Base-by-base conservation (phyloP, 2,888 invertebrate genomes). In the Ceraclea dissimilis region DNA sequence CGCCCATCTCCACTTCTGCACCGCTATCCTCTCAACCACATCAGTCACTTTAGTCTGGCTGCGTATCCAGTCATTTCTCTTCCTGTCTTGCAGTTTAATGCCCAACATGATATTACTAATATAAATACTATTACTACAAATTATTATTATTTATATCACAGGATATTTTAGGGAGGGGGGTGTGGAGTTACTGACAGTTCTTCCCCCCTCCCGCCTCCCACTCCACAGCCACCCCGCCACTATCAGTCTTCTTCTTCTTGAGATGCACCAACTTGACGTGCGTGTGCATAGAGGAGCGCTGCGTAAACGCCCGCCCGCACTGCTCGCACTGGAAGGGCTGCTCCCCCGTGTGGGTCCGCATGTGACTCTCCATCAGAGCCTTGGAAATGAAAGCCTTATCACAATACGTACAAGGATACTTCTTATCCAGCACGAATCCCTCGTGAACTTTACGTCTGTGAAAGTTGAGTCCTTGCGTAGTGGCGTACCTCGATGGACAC, bases 231-330 rank as follows among this genome's bases (percentile, higher is more conserved):
- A 39, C 39, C 39, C 8, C 13, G 39, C 31, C 31, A 31, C 31
- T 50, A 33, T 51, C 39, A 11, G 51, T 19, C 19, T 33, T 57
- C 47, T 58, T 39, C 39, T 16, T 39, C 64, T 73, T 74, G 21
- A 74, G 65, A 33, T 75, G 75, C 44, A 76, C 74, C 0, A 75
- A 66, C 16, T 71, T 70, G 61, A 71, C 64, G 66, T 76, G 75
- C 1, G 76, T 76, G 6, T 67, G 63, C 70, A 74, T 69, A 51
- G 76, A 72, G 21, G 73, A 71, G 50, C 67, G 63, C 67, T 75
- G 75, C 21, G 70, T 59, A 59, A 75, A 77, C 26, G 66, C 61
- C 1, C 73, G 68, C 0, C 72, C 71, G 66, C 77, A 77, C 21
- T 65, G 63, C 0, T 26, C 51, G 60, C 76, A 76, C 51, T 66